Evolutionary conservation across 2,888 invertebrate species (phyloP).

Genomic region (Melanchra persicariae): DNA sequence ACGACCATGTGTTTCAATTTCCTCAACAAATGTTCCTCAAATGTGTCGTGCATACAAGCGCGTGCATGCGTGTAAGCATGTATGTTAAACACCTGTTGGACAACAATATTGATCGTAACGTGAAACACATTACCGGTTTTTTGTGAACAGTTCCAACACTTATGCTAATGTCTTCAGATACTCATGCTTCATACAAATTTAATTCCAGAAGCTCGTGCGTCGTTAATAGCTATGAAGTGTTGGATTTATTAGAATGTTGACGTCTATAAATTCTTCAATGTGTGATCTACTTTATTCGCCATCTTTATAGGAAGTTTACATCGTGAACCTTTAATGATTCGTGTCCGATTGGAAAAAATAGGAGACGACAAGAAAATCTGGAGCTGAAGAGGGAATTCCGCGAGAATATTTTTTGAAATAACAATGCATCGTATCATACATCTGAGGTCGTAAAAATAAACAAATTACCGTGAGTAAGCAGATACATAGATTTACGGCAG

Average conservation of each 20-base stretch:
- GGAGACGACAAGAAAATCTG: too few species aligned
- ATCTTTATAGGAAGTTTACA: not conserved
- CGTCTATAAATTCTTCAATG: not conserved
- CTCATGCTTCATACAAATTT: slow-evolving; percentile 22
- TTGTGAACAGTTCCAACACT: slow-evolving; percentile 28
- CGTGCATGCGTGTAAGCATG: slow-evolving; percentile 48
- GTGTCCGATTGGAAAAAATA: too few species aligned
- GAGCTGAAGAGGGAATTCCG: too few species aligned
- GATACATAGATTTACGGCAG: too few species aligned
- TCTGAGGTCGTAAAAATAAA: too few species aligned
- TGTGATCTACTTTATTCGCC: rapidly evolving
- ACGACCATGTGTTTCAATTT: slow-evolving; percentile 41
- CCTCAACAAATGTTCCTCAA: slow-evolving; percentile 50
- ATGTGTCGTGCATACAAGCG: slow-evolving; percentile 35
- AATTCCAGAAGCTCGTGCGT: slow-evolving; percentile 14
- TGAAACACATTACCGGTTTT: slow-evolving; percentile 40
- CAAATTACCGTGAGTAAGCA: too few species aligned
- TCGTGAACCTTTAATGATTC: too few species aligned
- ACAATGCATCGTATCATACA: too few species aligned
- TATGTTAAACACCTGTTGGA: slow-evolving; percentile 53
- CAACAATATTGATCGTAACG: slow-evolving; percentile 43
- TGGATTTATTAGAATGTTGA: not conserved
- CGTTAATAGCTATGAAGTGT: not conserved
- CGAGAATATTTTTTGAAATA: too few species aligned
- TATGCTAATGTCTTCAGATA: slow-evolving; percentile 14